These are phyloP conservation scores for Apostichopus japonicus DNA, from an alignment of 35 echinoderm and acorn worm species.

Conservation along the genomic window DNA sequence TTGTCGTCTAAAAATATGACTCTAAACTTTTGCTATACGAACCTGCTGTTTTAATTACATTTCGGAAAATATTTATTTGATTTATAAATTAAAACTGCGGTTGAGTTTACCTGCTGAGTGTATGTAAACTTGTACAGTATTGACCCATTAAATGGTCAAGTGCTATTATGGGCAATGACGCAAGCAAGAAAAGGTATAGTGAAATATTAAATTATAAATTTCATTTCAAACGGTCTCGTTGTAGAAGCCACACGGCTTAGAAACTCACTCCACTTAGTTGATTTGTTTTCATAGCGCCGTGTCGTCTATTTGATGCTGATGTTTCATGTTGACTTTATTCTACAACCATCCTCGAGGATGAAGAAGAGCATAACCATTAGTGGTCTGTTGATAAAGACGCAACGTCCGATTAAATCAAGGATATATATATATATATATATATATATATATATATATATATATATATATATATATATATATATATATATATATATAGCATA, in stretches of 20 bases:
- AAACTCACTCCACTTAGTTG: neutral
- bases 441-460: too few species aligned
- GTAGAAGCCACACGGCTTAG: neutral
- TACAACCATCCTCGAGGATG: neutral
- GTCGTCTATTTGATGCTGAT: neutral
- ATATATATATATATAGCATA: too few species aligned
- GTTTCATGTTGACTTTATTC: too few species aligned
- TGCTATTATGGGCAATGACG: neutral
- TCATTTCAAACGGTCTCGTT: neutral
- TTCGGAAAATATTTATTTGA: too few species aligned
- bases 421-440: too few species aligned
- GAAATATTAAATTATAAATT: neutral
- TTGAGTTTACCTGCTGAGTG: neutral
- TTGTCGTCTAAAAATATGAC: too few species aligned
- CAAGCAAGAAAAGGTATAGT: neutral
- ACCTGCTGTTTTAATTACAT: too few species aligned
- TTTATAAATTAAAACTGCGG: too few species aligned
- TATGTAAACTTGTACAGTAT: neutral
- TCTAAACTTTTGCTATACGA: too few species aligned
- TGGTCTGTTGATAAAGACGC: neutral
- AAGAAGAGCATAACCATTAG: neutral
- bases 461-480: too few species aligned
- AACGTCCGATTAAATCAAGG: too few species aligned
- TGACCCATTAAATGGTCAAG: neutral
- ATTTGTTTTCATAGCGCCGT: conserved; percentile 5